Base-by-base conservation (phyloP, 53 echinoderm and acorn worm genomes). In the Echinometra lucunter region DNA sequence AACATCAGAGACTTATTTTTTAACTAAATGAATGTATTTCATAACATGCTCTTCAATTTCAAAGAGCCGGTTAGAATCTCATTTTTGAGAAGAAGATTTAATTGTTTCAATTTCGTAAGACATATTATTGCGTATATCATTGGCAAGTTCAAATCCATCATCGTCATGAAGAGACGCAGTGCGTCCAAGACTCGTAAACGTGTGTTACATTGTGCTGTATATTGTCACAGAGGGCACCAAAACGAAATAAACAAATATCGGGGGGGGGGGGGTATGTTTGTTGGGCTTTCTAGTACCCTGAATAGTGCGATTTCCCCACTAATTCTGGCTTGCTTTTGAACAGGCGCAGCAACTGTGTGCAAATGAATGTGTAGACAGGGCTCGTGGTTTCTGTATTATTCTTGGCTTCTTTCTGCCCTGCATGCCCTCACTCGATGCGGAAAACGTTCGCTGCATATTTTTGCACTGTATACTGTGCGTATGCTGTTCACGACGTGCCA, bases 221-320 rank as follows among this genome's bases (percentile, higher is more conserved):
- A 58, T 89, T 89, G 38, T 60, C 89, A 9, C 32, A 89, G 89
- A 89, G 89, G 89, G 89, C 57, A 23, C 58, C 37, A 85, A 85
- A 27, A 45, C 28, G 5, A 23, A 42, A 44, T 27, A 74, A 1
- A n/a, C n/a, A n/a, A n/a, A n/a, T n/a, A n/a, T n/a, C n/a, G n/a
- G n/a, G n/a, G n/a, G n/a, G n/a, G n/a, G n/a, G n/a, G n/a, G 11
- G 9, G 32, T 30, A 11, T 35, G 74, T 81, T 81, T 81, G 81
- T 81, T 81, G 40, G 81, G 81, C 81, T 81, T 81, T 18, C 42
- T 81, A 7, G 6, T 44, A 0, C 44, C 44, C 16, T 42, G 44
- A 44, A 81, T 44, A 21, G 81, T 25, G 81, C 81, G 81, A 44
- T 81, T 81, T 81, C 19, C 42, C 25, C 23, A 19, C 3, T 11